Percentiles rank a stretch among this genome's conserved stretches.
phyloP scores from a whole-genome alignment of 2,888 invertebrate genomes.

The Didymodactylos carnosus region DNA sequence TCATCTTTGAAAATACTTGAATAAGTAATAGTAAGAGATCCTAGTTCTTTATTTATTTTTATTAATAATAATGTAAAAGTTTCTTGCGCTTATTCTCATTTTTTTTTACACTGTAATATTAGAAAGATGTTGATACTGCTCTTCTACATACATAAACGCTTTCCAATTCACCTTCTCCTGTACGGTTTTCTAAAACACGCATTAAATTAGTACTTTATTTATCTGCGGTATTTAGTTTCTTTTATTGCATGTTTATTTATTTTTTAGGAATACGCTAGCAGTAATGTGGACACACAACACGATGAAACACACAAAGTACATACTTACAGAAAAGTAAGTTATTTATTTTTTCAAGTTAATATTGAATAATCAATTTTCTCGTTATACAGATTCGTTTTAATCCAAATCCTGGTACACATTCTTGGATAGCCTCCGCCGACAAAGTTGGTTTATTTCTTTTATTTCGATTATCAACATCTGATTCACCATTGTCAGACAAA shows the following conservation, averaged over 20 bases:
- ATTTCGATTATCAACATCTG: background rate
- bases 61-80: no score
- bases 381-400: background rate
- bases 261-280: background rate
- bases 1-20: no score
- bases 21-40: no score
- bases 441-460: background rate
- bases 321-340: background rate
- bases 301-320: background rate
- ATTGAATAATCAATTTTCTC: background rate
- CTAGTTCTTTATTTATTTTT: no score
- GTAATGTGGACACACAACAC: background rate
- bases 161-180: no score
- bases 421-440: background rate
- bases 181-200: no score
- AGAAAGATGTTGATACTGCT: no score
- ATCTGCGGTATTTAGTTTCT: no score
- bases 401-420: background rate
- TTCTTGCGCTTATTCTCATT: no score
- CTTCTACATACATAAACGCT: no score
- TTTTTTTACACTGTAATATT: background rate
- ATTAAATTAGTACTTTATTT: no score
- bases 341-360: background rate
- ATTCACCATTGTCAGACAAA: background rate
- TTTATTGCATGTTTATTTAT: no score